Conservation (phyloP, 2,113 vertebrate genomes). For the Cepphus grylle region DNA sequence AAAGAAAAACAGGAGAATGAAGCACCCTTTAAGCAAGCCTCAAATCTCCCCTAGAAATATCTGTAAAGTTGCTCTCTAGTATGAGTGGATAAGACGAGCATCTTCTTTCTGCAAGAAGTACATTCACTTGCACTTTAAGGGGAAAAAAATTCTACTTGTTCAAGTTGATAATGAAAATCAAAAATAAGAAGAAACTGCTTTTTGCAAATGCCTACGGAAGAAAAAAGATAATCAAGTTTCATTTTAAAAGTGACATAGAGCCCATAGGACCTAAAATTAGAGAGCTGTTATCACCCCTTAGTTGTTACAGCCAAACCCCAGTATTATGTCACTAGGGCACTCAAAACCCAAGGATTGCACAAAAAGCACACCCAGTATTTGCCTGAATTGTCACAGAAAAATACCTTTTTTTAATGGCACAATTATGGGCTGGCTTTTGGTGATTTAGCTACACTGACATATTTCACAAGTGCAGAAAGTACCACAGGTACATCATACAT, state of each 20-base stretch:
- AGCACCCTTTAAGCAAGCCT: not conserved
- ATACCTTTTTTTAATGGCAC: not conserved
- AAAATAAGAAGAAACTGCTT: not conserved
- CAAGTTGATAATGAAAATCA: not conserved
- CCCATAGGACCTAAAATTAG: not conserved
- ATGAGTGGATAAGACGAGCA: fast-evolving
- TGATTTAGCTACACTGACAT: not conserved
- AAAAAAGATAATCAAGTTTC: not conserved
- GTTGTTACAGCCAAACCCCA: not conserved
- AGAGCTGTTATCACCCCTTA: not conserved
- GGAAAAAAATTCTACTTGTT: not conserved
- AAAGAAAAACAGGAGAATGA: not conserved
- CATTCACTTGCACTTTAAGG: not conserved
- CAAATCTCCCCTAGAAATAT: not conserved
- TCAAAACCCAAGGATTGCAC: not conserved
- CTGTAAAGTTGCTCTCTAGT: no score
- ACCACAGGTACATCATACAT: not conserved
- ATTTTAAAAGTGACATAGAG: not conserved
- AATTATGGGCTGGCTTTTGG: not conserved
- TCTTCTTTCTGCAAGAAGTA: not conserved
- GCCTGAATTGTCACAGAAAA: not conserved
- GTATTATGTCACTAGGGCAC: not conserved
- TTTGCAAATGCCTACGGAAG: not conserved
- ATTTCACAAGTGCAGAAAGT: not conserved
- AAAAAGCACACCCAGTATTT: not conserved